These are phyloP conservation scores for Microplitis mediator DNA, from an alignment of 1,140 invertebrate species.

Conservation along the genomic window DNA sequence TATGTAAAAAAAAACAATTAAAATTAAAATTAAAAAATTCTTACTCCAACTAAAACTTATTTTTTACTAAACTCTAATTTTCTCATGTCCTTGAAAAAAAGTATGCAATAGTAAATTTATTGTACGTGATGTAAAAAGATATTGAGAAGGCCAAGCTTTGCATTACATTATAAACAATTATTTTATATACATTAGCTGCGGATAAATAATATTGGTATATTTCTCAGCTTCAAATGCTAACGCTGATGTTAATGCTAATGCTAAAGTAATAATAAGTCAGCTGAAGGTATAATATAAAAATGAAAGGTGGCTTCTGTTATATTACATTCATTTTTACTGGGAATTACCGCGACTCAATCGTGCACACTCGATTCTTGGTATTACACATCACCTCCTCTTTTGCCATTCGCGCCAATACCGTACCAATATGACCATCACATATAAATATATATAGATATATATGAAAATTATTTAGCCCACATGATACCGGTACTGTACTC, in stretches of 20 bases:
- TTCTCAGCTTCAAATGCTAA: too few relatives aligned
- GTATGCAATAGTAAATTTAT: too few relatives aligned
- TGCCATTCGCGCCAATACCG: background rate
- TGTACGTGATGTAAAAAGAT: background rate
- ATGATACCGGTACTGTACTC: too few relatives aligned
- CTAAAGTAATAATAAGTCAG: background rate
- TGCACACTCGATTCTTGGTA: conserved; percentile 1
- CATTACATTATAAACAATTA: background rate
- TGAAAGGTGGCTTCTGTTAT: conserved; percentile 10
- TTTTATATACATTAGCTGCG: background rate
- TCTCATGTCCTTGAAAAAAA: too few relatives aligned
- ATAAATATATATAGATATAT: background rate
- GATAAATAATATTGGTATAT: background rate
- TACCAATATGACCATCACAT: background rate
- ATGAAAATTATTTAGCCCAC: background rate
- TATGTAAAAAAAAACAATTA: conserved; percentile 16
- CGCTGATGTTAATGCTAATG: background rate
- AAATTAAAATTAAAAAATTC: conserved; percentile 7
- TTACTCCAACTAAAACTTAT: background rate
- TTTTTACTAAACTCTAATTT: background rate
- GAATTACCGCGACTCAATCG: conserved; percentile 12
- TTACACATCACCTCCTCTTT: background rate
- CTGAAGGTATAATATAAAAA: conserved; percentile 6
- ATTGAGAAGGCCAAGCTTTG: conserved; percentile 20
- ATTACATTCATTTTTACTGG: conserved; percentile 8